Base-by-base conservation (phyloP, 1,140 invertebrate species). In the Drosophila carrolli region DNA sequence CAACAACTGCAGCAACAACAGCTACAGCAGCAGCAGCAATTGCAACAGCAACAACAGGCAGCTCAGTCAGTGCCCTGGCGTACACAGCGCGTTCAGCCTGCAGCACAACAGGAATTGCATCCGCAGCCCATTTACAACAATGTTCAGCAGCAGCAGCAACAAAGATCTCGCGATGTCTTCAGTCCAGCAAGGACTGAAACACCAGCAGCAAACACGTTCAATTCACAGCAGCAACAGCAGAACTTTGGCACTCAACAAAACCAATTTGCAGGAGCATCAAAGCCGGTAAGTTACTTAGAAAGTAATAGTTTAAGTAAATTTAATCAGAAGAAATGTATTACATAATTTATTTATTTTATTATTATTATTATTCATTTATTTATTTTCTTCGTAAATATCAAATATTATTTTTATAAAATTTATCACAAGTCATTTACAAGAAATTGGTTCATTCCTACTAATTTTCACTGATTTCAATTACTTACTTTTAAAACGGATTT, bases 121-220 rank as follows among this genome's bases (percentile, higher is more conserved):
- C 82, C 81, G 38, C 85, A 91, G 62, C 75, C 85, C 27, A 91
- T 91, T 56, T 91, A 72, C 68, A 91, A 91, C 50, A 91, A 91
- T 81, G 84, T 91, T 51, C 84, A 81, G 41, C 82, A 85, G 41
- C 29, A 32, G 29, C 78, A 79, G 44, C 78, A 77, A 55, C 59
- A 59, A 72, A 66, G 78, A 81, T 81, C 78, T 81, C 78, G 78
- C 44, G 78, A 81, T 62, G 77, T 63, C 14, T 80, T 81, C 59
- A 81, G 78, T 54, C 78, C 77, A 41, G 71, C 56, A 53, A 37
- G 77, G 53, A 54, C 37, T 66, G 67, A 84, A 60, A 23, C 75
- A 73, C 16, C 81, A 67, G 56, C 81, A 86, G 53, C 80, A 80
- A 37, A 66, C 66, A 83, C 67, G 47, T 67, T 61, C 57, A 78